Base-by-base conservation (phyloP, 2,113 vertebrate species). In the Phylloscopus trochiloides region DNA sequence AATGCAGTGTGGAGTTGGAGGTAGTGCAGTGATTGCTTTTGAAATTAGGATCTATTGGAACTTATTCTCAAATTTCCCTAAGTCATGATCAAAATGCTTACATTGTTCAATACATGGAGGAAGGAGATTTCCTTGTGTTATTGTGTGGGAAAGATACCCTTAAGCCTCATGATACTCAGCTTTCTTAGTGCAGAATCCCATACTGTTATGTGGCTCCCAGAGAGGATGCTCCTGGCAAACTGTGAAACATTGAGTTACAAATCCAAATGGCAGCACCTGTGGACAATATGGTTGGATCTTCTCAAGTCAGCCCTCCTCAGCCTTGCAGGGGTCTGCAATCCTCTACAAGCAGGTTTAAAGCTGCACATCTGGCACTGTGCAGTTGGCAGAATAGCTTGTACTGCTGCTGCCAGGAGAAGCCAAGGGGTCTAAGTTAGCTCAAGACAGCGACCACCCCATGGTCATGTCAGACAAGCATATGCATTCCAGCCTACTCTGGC, bases 381-480 rank as follows among this genome's bases (percentile, higher is more conserved):
- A 31, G 28, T 1, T 52, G 32, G 34, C 47, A 83, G 42, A 40
- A 42, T 3, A 50, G 7, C 8, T 26, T 54, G 32, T 29, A 34
- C 18, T 2, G 5, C 9, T 32, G 8, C 10, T 80, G n/a, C 28
- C 8, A 14, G 11, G 10, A 16, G 32, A 38, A 61, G 54, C 10
- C 36, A 29, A 72, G 11, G 18, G 4, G 4, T 25, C n/a, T 9
- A 2, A 34, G 31, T 20, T 36, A 72, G 16, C 31, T 48, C 21
- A 38, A 26, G 15, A 12, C 7, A 42, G 32, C 16, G 45, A 77
- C 2, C 7, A 11, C 3, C 3, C 5, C 38, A 6, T 14, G 28
- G 22, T 15, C 22, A 4, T 18, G 10, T 5, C 18, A 19, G 14
- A 65, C 18, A 61, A 65, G 20, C 0, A 0, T 9, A 26, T 14